These are phyloP conservation scores for Caradrina clavipalpis DNA, from an alignment of 2,888 invertebrate genomes.

Conservation along the genomic window DNA sequence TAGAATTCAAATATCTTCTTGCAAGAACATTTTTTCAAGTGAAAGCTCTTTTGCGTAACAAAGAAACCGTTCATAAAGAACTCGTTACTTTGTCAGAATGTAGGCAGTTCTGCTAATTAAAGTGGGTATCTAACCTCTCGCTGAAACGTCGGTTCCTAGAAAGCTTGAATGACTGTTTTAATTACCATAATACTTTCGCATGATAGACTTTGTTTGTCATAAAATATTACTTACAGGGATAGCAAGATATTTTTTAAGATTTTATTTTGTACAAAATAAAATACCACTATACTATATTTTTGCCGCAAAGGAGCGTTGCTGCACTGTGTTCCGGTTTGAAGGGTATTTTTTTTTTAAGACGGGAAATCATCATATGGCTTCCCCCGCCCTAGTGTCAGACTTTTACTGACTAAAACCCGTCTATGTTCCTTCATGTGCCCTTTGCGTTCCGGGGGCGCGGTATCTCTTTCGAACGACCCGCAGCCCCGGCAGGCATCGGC, in stretches of 20 bases:
- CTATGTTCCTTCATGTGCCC: no score
- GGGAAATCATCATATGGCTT: no score
- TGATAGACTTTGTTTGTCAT: not conserved
- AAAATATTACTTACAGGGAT: not conserved
- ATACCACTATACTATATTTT: no score
- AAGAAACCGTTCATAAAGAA: constrained; percentile 26
- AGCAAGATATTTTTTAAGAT: not conserved
- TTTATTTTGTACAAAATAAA: no score
- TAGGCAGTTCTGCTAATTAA: constrained; percentile 12
- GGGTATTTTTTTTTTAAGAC: no score
- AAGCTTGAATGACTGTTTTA: constrained; percentile 1
- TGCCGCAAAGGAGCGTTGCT: no score
- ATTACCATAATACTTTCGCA: not conserved
- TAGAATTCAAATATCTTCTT: constrained; percentile 29
- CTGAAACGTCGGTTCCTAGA: not conserved
- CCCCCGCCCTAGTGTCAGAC: no score
- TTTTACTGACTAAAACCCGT: no score
- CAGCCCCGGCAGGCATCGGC: no score
- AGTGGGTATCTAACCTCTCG: not conserved
- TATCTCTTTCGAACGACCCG: no score
- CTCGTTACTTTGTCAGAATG: constrained; percentile 14
- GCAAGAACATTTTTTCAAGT: constrained; percentile 18
- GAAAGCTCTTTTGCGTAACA: constrained; percentile 33
- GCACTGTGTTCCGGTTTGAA: no score
- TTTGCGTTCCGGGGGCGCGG: no score